Percentiles rank a stretch among this genome's conserved stretches.
phyloP scores from a whole-genome alignment of 2,888 invertebrate genomes.

The Drosophila meridiana region DNA sequence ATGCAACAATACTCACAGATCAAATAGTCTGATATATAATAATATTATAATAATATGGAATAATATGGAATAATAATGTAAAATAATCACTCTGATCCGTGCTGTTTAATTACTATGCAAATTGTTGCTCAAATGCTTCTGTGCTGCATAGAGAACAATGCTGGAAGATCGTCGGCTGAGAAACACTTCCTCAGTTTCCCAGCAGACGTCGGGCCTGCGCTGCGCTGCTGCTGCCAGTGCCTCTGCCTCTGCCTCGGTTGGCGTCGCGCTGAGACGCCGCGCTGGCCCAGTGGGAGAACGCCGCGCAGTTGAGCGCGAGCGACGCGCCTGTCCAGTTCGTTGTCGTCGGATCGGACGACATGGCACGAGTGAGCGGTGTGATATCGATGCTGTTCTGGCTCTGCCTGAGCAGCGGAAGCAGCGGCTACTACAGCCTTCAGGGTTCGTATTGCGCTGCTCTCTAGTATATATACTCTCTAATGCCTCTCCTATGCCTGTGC shows the following conservation, averaged over 20 bases:
- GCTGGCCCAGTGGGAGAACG: slow-evolving; percentile 19
- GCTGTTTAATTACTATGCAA: background rate
- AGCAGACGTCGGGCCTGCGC: background rate
- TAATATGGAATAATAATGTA: no score
- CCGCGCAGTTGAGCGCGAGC: slow-evolving; percentile 47
- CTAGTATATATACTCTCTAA: background rate
- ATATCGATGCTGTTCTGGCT: slow-evolving; percentile 24
- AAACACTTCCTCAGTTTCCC: slow-evolving; percentile 8
- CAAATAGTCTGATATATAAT: background rate
- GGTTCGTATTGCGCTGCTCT: slow-evolving; percentile 36
- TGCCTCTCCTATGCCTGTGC: background rate
- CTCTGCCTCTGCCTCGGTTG: slow-evolving; percentile 10
- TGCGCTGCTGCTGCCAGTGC: background rate
- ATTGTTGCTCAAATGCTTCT: background rate
- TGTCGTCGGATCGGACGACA: slow-evolving; percentile 22
- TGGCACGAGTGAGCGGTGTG: slow-evolving; percentile 25
- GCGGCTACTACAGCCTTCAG: slow-evolving; percentile 56
- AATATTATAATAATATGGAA: no score
- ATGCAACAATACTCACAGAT: background rate
- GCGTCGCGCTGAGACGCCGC: background rate
- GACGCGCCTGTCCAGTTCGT: slow-evolving; percentile 43
- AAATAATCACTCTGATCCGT: background rate
- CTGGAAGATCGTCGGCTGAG: slow-evolving; percentile 2
- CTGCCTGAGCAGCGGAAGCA: slow-evolving; percentile 23
- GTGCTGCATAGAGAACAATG: background rate